These are phyloP conservation scores for Drosophila sordidapex DNA, from an alignment of 2,888 invertebrate genomes.

Conservation along the genomic window DNA sequence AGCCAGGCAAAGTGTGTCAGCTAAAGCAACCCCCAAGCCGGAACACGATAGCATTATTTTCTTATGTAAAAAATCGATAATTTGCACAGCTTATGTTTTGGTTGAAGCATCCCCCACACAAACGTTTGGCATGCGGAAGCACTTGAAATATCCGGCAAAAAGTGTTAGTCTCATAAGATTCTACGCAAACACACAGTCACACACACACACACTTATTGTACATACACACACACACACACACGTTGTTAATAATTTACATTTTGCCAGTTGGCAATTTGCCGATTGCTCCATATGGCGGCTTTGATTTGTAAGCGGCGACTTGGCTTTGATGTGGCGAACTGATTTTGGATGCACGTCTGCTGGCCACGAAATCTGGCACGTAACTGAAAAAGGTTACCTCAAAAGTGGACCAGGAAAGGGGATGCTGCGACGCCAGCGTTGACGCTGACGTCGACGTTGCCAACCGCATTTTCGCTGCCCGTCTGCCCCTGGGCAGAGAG, in stretches of 20 bases:
- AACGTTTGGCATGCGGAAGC: constrained; percentile 53
- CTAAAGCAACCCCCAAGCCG: constrained; percentile 8
- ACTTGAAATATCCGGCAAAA: constrained; percentile 75
- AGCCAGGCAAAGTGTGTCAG: constrained; percentile 66
- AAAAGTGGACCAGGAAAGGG: constrained; percentile 60
- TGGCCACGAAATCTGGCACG: constrained; percentile 68
- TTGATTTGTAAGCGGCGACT: constrained; percentile 21
- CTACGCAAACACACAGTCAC: constrained; percentile 22
- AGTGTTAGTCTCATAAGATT: constrained; percentile 17
- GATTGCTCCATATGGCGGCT: constrained; percentile 66
- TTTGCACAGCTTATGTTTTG: constrained; percentile 67
- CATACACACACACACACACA: constrained; percentile 15
- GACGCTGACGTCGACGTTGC: constrained; percentile 17
- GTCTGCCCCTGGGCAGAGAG: constrained; percentile 26
- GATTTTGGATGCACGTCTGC: constrained; percentile 57
- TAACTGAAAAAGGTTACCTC: constrained; percentile 67
- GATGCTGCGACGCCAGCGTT: constrained; percentile 61
- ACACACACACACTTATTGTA: constrained; percentile 23
- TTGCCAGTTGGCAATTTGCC: constrained; percentile 40
- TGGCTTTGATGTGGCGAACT: constrained; percentile 14
- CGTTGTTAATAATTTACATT: constrained; percentile 60
- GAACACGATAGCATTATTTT: constrained; percentile 40
- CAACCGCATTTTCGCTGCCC: constrained; percentile 51
- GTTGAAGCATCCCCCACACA: constrained; percentile 36
- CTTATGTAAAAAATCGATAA: constrained; percentile 74